phyloP scores from a whole-genome alignment of 1,140 invertebrate genomes.

The Pseudomyrmex sp. region DNA sequence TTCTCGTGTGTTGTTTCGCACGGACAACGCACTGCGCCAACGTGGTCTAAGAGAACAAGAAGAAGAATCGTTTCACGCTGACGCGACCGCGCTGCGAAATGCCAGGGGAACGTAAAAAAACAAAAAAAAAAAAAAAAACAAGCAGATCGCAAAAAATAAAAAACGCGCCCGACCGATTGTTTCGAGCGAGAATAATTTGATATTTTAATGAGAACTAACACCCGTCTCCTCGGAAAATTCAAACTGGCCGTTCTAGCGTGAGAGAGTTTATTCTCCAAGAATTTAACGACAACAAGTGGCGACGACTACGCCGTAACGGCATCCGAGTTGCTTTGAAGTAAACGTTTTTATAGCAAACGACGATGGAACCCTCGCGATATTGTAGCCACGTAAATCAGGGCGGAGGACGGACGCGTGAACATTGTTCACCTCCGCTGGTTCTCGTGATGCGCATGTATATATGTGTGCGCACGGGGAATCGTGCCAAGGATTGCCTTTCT shows the following conservation, averaged over 20 bases:
- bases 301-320: slow-evolving; percentile 63
- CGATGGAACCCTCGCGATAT: slow-evolving; percentile 42
- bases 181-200: background rate
- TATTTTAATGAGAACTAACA: background rate
- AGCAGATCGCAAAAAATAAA: background rate
- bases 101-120: background rate
- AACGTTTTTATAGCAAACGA: slow-evolving; percentile 65
- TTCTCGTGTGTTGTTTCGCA: background rate
- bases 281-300: slow-evolving; percentile 32
- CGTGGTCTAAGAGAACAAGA: background rate
- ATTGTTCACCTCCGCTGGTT: slow-evolving; percentile 26
- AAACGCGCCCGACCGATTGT: background rate
- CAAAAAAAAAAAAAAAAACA: too few species aligned
- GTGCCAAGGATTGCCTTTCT: slow-evolving; percentile 57
- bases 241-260: slow-evolving; percentile 13
- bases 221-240: background rate
- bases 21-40: background rate
- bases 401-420: slow-evolving; percentile 28
- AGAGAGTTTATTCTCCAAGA: slow-evolving; percentile 63
- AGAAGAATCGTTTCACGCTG: slow-evolving; percentile 45
- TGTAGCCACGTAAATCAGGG: slow-evolving; percentile 58
- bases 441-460: background rate
- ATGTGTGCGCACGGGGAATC: slow-evolving; percentile 46
- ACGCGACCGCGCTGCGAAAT: slow-evolving; percentile 33
- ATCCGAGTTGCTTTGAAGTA: slow-evolving; percentile 71